Base-by-base conservation (phyloP, 37 sponge, comb jelly and placozoan genomes). In the Spongia lamella region DNA sequence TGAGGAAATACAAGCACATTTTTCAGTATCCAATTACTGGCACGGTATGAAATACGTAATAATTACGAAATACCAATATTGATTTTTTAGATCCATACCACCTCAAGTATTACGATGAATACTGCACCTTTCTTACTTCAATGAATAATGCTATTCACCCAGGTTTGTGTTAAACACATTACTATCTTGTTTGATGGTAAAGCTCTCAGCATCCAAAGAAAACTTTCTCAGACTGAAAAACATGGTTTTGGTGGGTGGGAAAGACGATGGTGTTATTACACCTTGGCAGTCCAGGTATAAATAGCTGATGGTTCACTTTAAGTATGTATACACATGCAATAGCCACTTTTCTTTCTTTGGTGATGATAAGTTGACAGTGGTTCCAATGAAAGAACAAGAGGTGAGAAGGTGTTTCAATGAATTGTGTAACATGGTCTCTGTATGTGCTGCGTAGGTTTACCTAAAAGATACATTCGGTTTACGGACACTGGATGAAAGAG, bases 271-370 rank as follows among this genome's bases (percentile, higher is more conserved):
- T 33, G 96, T 96, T 35, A 89, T 96, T 16, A 96, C 90, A 3
- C 96, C 96, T 3, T 96, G 96, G 96, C 94, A 96, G 39, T 96
- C 96, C 47, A 96, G 94, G 94, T 93, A 34, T 33, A 39, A n/a
- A n/a, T n/a, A n/a, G n/a, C n/a, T 62, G 22, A 21, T 1, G 35
- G 16, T 27, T 15, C 37, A 16, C 39, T n/a, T 33, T 34, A 63
- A 2, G 19, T 3, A 31, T 2, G 2, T 7, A 26, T 4, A 5
- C 4, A 63, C 65, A 29, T 57, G 24, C 3, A 62, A 1, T 39
- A 89, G 93, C 59, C 85, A 81, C 7, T 92, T 92, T 88, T 88
- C 72, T 1, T 92, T 92, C 68, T 92, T 78, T 29, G n/a, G n/a
- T n/a, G 75, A 92, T 76, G 74, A 81, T 21, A 5, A 43, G 9